Evolutionary conservation across 2,888 invertebrate species (phyloP).

Genomic region (Meghimatium bilineatum): DNA sequence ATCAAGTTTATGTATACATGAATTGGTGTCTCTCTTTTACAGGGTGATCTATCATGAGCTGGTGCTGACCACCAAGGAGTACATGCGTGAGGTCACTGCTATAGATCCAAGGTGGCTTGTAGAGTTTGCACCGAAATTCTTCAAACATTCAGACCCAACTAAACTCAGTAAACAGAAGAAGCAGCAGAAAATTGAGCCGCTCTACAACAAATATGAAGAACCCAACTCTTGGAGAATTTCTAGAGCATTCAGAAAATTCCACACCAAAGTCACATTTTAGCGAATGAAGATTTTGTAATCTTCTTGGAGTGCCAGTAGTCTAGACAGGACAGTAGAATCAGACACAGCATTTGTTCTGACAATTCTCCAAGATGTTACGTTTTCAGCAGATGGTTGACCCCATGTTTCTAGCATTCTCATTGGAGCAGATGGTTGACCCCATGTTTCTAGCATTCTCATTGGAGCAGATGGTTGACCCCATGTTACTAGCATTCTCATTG

Average conservation of each 20-base stretch:
- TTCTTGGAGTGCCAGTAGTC: neutral
- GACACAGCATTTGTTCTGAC: no score
- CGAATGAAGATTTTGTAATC: neutral
- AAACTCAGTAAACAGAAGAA: slow-evolving; percentile 99
- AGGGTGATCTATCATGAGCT: slow-evolving; percentile 99
- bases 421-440: no score
- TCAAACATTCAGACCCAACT: slow-evolving; percentile 98
- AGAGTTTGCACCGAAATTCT: slow-evolving; percentile 99
- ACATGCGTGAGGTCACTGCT: slow-evolving; percentile 93
- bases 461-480: no score
- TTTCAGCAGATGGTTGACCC: no score
- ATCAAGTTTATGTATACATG: no score
- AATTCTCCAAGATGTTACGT: no score
- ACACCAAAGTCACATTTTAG: slow-evolving; percentile 76
- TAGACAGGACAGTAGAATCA: neutral
- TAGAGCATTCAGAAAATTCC: slow-evolving; percentile 76
- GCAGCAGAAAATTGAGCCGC: slow-evolving; percentile 96
- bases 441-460: no score
- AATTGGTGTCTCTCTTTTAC: slow-evolving; percentile 59
- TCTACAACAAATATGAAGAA: slow-evolving; percentile 99
- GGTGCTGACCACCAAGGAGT: slow-evolving; percentile 98
- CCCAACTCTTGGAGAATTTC: slow-evolving; percentile 99
- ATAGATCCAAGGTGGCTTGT: slow-evolving; percentile 88
- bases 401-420: no score
- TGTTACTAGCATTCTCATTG: no score